Percentiles rank a stretch among this genome's conserved stretches.
Conservation (phyloP, 92 coral and sea anemone species). For the Desmophyllum pertusum region DNA sequence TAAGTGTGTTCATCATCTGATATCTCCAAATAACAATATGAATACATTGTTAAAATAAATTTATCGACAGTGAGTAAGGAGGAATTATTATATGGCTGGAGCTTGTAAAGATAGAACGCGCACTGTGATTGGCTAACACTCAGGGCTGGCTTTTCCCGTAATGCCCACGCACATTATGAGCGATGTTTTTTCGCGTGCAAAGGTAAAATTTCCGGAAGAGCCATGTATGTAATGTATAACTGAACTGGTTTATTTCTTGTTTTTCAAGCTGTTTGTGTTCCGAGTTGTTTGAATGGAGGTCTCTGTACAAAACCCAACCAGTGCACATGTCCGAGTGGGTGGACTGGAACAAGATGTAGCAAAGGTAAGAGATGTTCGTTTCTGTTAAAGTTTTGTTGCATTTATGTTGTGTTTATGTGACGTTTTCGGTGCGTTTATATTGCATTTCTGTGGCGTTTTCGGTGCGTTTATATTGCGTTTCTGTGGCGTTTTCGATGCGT, state of each 20-base stretch:
- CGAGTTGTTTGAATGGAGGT: constrained; percentile 68
- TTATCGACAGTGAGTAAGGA: too few relatives aligned
- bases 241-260: background rate
- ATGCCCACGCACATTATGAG: too few relatives aligned
- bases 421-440: too few relatives aligned
- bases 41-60: background rate
- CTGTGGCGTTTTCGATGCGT: background rate
- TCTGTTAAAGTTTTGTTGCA: background rate
- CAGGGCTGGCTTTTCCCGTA: background rate
- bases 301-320: constrained; percentile 64
- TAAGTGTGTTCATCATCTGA: background rate
- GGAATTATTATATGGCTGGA: background rate
- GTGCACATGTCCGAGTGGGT: constrained; percentile 62
- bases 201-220: too few relatives aligned
- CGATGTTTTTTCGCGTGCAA: too few relatives aligned
- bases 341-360: constrained; percentile 67
- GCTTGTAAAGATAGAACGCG: background rate
- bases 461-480: background rate
- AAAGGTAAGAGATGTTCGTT: constrained; percentile 32
- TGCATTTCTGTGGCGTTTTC: too few relatives aligned
- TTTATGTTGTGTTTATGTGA: background rate
- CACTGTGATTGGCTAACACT: too few relatives aligned
- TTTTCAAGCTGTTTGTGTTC: constrained; percentile 64
- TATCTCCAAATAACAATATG: background rate
- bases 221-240: too few relatives aligned